phyloP scores from a whole-genome alignment of 2,797 vertebrate genomes.

The Poeciliopsis paucimaculata region DNA sequence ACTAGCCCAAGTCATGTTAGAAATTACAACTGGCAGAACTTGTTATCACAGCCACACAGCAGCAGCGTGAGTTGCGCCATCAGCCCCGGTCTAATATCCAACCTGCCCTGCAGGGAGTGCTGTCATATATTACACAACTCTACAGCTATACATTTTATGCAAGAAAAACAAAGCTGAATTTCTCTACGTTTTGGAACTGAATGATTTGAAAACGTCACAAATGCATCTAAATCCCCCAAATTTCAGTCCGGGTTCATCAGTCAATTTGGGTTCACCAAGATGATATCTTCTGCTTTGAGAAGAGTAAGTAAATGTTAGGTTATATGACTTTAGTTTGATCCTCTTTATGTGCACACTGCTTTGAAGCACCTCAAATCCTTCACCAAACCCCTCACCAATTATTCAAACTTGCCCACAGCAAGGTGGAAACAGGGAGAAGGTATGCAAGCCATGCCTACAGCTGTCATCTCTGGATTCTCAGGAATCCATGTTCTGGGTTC shows the following conservation, averaged over 20 bases:
- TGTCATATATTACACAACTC: neutral
- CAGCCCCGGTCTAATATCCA: conserved; percentile 50
- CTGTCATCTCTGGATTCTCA: conserved; percentile 30
- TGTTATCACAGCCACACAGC: conserved; percentile 56
- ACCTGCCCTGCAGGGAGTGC: conserved; percentile 47
- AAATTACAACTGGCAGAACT: conserved; percentile 73
- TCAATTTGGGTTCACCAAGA: conserved; percentile 20
- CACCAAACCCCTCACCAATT: neutral
- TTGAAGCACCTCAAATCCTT: neutral
- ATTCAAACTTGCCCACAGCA: conserved; percentile 9
- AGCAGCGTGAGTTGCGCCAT: conserved; percentile 64
- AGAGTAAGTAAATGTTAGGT: conserved; percentile 17
- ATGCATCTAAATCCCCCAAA: conserved; percentile 15
- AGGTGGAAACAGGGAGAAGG: conserved; percentile 31
- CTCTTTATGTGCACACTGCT: neutral
- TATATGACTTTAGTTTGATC: conserved; percentile 26
- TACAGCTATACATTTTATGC: neutral
- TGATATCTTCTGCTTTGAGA: conserved; percentile 6
- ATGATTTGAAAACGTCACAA: neutral
- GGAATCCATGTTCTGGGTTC: conserved; percentile 57
- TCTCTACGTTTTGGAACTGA: neutral
- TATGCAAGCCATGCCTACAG: conserved; percentile 20
- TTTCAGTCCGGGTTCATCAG: conserved; percentile 30
- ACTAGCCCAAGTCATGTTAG: conserved; percentile 32
- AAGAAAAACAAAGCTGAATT: neutral